Percentiles rank a stretch among this genome's conserved stretches.
These are phyloP conservation scores for Brachionus koreanus DNA, from an alignment of 1,140 invertebrate genomes.

Conservation along the genomic window DNA sequence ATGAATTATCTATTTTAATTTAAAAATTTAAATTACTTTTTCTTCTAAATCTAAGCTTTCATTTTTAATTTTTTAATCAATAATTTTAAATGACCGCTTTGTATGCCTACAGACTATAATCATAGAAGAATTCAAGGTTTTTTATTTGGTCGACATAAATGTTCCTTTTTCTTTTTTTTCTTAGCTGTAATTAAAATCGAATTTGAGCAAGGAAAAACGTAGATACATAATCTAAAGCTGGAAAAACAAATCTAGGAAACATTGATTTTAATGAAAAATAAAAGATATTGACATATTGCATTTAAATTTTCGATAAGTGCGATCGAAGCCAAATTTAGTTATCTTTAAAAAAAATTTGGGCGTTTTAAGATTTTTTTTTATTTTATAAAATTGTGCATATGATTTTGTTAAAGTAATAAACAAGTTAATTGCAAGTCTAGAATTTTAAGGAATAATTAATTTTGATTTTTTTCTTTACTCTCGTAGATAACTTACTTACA, in stretches of 20 bases:
- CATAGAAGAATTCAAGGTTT: not conserved
- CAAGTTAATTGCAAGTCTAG: too few relatives aligned
- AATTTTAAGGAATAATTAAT: too few relatives aligned
- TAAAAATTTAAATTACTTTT: too few relatives aligned
- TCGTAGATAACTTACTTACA: too few relatives aligned
- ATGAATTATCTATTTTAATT: too few relatives aligned
- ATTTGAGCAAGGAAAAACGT: not conserved
- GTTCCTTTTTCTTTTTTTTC: not conserved
- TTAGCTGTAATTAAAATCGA: not conserved
- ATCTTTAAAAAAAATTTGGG: not conserved
- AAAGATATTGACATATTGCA: not conserved
- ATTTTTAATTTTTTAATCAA: too few relatives aligned
- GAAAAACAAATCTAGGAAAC: not conserved
- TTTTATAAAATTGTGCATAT: not conserved
- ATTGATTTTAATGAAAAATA: not conserved
- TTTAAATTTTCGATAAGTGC: not conserved
- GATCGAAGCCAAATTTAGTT: not conserved
- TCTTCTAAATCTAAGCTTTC: too few relatives aligned
- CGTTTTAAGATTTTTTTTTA: not conserved
- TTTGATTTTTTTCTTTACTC: too few relatives aligned
- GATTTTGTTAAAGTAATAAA: not conserved
- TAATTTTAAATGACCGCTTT: too few relatives aligned
- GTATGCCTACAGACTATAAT: too few relatives aligned
- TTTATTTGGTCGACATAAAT: not conserved
- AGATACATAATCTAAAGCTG: not conserved